These are phyloP conservation scores for Lithophane ornitopus DNA, from an alignment of 2,888 invertebrate species.

Conservation along the genomic window DNA sequence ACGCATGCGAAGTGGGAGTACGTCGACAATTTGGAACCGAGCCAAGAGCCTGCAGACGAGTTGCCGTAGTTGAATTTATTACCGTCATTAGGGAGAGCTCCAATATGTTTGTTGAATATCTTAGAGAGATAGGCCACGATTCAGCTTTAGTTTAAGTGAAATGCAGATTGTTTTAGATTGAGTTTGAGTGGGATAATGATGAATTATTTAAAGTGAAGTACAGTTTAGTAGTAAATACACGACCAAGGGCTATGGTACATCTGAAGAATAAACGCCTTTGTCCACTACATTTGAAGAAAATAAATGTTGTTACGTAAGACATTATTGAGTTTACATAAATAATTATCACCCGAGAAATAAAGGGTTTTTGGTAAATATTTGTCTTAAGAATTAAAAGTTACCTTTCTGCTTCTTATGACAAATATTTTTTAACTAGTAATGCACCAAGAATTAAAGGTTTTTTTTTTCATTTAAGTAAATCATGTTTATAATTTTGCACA, in stretches of 20 bases:
- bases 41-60: slow-evolving; percentile 53
- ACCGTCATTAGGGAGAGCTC: slow-evolving; percentile 44
- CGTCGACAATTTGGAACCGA: slow-evolving; percentile 55
- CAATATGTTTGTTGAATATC: slow-evolving; percentile 50
- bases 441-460: too few species aligned
- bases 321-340: too few species aligned
- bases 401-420: too few species aligned
- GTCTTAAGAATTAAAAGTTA: not conserved
- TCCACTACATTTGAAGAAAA: not conserved
- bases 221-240: not conserved
- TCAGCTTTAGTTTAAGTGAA: slow-evolving; percentile 16
- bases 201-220: not conserved
- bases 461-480: too few species aligned
- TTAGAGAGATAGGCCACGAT: slow-evolving; percentile 35
- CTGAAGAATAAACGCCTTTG: not conserved
- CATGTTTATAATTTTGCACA: too few species aligned
- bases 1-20: slow-evolving; percentile 47
- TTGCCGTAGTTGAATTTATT: slow-evolving; percentile 61
- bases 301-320: not conserved
- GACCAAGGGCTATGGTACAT: not conserved
- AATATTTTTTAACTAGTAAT: too few species aligned
- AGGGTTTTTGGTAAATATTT: not conserved
- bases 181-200: slow-evolving; percentile 10
- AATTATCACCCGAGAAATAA: not conserved
- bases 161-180: slow-evolving; percentile 35